Evolutionary conservation across 2,888 invertebrate species (phyloP).

Genomic region (Hofmannophila pseudospretella): DNA sequence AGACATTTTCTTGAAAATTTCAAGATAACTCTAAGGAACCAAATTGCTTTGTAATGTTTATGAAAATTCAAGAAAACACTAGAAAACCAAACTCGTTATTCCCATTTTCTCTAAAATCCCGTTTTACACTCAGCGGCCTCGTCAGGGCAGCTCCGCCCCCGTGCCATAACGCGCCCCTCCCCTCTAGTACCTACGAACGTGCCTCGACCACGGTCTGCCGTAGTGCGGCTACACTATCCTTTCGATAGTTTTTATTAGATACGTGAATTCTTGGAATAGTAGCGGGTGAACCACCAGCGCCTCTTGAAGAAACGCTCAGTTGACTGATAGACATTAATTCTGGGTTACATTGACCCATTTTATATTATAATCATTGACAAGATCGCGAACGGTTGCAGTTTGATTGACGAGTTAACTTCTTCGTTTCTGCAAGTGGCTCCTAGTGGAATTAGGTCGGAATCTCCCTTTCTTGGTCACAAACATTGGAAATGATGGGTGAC

Average conservation of each 20-base stretch:
- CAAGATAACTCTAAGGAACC: too few relatives aligned
- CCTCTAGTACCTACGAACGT: conserved; percentile 38
- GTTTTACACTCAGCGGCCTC: too few relatives aligned
- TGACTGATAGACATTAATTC: neutral
- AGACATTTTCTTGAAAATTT: too few relatives aligned
- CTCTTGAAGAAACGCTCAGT: neutral
- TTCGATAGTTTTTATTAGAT: neutral
- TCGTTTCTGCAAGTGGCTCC: neutral
- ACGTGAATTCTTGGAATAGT: neutral
- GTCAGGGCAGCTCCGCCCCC: conserved; percentile 3
- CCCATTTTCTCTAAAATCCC: too few relatives aligned
- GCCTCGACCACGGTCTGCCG: conserved; percentile 34
- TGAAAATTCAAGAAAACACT: too few relatives aligned
- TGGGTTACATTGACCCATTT: neutral
- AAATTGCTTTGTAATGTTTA: too few relatives aligned
- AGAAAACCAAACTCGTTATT: too few relatives aligned
- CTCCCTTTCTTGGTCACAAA: conserved; percentile 20
- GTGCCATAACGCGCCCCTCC: conserved; percentile 11
- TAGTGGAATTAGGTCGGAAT: conserved; percentile 11
- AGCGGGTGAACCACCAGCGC: neutral
- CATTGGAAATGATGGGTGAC: conserved; percentile 16
- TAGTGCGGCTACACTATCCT: conserved; percentile 20
- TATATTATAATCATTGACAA: neutral
- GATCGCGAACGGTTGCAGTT: neutral
- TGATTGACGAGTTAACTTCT: neutral